These are phyloP conservation scores for Gouania willdenowi DNA, from an alignment of 2,797 vertebrate species.

Conservation along the genomic window DNA sequence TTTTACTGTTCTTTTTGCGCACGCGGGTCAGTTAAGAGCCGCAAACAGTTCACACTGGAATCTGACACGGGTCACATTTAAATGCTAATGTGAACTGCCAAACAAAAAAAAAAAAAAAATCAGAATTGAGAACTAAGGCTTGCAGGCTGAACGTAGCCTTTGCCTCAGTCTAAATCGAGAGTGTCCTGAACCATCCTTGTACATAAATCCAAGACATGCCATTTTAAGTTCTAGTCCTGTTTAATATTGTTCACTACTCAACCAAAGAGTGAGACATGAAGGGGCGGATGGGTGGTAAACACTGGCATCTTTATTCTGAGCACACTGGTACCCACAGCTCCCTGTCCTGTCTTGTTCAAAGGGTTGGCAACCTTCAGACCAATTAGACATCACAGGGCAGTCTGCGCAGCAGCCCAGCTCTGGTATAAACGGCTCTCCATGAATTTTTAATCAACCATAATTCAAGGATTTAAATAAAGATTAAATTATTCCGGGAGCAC, in stretches of 20 bases:
- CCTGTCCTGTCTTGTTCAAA: slow-evolving; percentile 75
- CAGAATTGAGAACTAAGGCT: too few species aligned
- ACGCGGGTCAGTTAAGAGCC: too few species aligned
- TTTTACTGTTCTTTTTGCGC: too few species aligned
- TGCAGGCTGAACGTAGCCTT: too few species aligned
- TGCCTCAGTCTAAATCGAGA: slow-evolving; percentile 5
- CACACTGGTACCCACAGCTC: slow-evolving; percentile 60
- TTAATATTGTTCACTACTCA: slow-evolving; percentile 3
- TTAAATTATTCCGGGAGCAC: slow-evolving; percentile 72
- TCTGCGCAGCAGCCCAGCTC: slow-evolving; percentile 63
- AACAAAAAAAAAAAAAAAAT: too few species aligned
- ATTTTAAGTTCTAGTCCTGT: not conserved
- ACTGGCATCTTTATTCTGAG: slow-evolving; percentile 62
- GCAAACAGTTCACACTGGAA: too few species aligned
- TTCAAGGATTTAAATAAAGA: slow-evolving; percentile 80
- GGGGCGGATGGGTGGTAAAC: slow-evolving; percentile 65
- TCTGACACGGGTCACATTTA: too few species aligned
- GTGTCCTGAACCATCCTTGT: slow-evolving; percentile 9
- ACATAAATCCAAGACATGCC: not conserved
- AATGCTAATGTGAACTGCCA: too few species aligned
- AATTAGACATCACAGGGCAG: slow-evolving; percentile 78
- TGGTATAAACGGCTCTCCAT: slow-evolving; percentile 71
- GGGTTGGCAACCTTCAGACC: slow-evolving; percentile 76
- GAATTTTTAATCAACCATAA: slow-evolving; percentile 78
- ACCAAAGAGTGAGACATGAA: slow-evolving; percentile 19